Base-by-base conservation (phyloP, 53 echinoderm and acorn worm genomes). In the Patiria pectinifera region DNA sequence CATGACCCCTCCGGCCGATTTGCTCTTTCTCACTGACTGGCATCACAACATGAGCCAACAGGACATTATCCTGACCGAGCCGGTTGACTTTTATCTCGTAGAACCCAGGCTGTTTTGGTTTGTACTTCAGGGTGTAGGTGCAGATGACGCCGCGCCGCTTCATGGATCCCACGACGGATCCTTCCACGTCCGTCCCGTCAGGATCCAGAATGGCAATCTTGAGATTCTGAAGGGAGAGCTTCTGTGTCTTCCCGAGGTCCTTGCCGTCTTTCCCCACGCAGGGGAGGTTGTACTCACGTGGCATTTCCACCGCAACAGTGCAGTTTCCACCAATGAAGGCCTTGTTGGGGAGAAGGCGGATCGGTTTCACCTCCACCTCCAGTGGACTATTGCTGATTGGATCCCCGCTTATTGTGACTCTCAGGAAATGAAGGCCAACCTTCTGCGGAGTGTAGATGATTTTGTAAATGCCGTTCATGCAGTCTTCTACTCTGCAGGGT, bases 401-500 rank as follows among this genome's bases (percentile, higher is more conserved):
- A 48, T 96, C 94, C 13, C 96, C 97, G 5, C 94, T 95, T 22
- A 97, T 95, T 11, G 87, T 83, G 23, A 97, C 93, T 45, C 93
- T 91, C 47, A 97, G 94, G 48, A 93, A 87, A 63, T 97, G 97
- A n/a, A 63, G 89, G 18, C 97, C 97, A 48, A 95, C 94, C 14
- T 85, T 89, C 45, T 92, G 91, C 48, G 97, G 96, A 43, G 90
- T 93, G 74, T 95, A 97, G 60, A 48, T 87, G 72, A 97, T 85
- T n/a, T 93, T 95, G 62, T 96, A 97, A 18, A 95, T 91, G 46
- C 97, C 97, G 75, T 96, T 96, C n/a, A 94, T 85, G 48, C 94
- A 94, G 77, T 97, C 97, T 2, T 69, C 71, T 35, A 97, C 91
- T 25, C 92, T 91, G 75, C 97, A 97, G 10, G 89, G 93, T 18